phyloP scores from a whole-genome alignment of 23 tunicate genomes.

The Botrylloides violaceus region DNA sequence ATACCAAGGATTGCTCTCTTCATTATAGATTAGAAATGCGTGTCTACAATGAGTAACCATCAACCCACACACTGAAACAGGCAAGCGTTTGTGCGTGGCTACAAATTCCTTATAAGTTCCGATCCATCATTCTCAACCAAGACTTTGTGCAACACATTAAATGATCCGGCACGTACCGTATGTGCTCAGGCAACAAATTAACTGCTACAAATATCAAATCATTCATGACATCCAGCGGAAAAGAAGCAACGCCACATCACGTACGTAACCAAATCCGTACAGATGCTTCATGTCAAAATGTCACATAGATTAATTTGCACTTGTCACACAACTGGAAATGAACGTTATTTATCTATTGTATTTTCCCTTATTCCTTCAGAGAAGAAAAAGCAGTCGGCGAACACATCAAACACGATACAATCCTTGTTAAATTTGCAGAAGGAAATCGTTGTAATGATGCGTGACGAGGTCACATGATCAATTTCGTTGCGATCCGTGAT shows the following conservation, averaged over 20 bases:
- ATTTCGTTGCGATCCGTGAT: background rate
- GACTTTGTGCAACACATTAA: no score
- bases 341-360: background rate
- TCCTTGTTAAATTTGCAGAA: background rate
- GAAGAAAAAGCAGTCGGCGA: background rate
- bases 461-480: background rate
- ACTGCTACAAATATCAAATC: no score
- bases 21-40: no score
- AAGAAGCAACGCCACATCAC: background rate
- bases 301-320: background rate
- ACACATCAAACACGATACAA: background rate
- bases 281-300: background rate
- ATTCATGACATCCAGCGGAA: background rate
- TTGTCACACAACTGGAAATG: background rate
- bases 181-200: no score
- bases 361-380: background rate
- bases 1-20: background rate
- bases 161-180: no score
- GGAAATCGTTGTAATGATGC: background rate
- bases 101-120: no score
- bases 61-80: no score
- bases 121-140: no score
- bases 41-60: no score
- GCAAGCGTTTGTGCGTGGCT: no score
- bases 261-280: background rate